Evolutionary conservation across 2,113 vertebrate genomes (phyloP).

Genomic region (Larimichthys polyactis): DNA sequence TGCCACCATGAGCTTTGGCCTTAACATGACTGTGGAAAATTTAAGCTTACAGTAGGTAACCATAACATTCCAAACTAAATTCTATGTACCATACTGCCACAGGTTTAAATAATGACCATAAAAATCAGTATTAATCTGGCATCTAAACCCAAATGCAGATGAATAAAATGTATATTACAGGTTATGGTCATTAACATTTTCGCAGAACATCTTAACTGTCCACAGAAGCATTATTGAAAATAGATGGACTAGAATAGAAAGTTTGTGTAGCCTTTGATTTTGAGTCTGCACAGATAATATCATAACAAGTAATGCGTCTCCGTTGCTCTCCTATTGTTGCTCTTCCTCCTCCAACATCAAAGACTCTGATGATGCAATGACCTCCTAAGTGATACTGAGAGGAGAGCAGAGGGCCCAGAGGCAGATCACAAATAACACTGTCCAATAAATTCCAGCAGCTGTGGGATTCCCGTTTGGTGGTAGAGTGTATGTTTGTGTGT

Average conservation of each 20-base stretch:
- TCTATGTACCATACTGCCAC: too few relatives aligned
- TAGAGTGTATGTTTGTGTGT: conserved; percentile 6
- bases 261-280: not conserved
- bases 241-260: not conserved
- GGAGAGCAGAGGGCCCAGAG: conserved; percentile 57
- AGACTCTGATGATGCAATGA: conserved; percentile 61
- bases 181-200: not conserved
- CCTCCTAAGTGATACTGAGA: conserved; percentile 67
- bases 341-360: conserved; percentile 51
- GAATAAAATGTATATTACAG: not conserved
- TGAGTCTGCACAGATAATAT: not conserved
- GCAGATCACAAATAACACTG: conserved; percentile 72
- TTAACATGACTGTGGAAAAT: not conserved
- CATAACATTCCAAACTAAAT: not conserved
- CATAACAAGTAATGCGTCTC: conserved; percentile 22
- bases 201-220: not conserved
- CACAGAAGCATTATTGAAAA: not conserved
- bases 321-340: conserved; percentile 46
- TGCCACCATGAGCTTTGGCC: too few relatives aligned
- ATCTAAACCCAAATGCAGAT: not conserved
- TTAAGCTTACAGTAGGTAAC: not conserved
- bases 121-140: not conserved
- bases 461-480: conserved; percentile 59
- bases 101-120: not conserved
- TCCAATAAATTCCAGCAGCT: conserved; percentile 74